Evolutionary conservation across 1,140 invertebrate genomes (phyloP), one percentile per base, ranked within the genome.

Genomic region (Linepithema humile): DNA sequence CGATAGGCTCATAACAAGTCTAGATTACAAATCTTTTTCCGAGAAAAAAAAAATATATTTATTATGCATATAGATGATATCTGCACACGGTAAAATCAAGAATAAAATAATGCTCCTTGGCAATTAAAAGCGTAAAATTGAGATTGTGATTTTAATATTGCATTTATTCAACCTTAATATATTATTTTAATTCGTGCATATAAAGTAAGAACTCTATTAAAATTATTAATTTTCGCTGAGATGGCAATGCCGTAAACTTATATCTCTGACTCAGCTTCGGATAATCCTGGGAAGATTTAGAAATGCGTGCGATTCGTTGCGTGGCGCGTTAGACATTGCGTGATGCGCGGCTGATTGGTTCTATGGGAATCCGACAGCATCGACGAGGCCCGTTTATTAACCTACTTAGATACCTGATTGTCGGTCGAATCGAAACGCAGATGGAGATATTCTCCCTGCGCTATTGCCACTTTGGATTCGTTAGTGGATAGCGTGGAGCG

Each of bases 381-480:
- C 78, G 91, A 92, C 86, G 85, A 88, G 78, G 69, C 73, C 87
- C 84, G 88, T 92, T 92, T 90, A 92, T 92, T 91, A 92, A 90
- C 84, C 88, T 89, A 92, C 82, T 90, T 91, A 91, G 87, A 85
- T 88, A 90, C 57, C 84, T 69, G 78, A 89, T 90, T 89, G 70
- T 78, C 50, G 45, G 65, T 43, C 32, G 67, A 64, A 75, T 88
- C 70, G 72, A 65, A 77, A 65, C 59, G 48, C 86, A 88, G 85
- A 91, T 90, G 87, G 85, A 90, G 85, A 89, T 91, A 85, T 91
- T 89, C 84, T 82, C 67, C 62, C 35, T 45, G 29, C 26, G 55
- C 85, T 77, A 69, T 38, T 43, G 53, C 53, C 84, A 45, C 59
- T 87, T 59, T 4, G 83, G 50, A 74, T 84, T 75, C 40, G 65